A percentile compares a stretch with the other conserved stretches of the same genome.
These are phyloP conservation scores for Alauda arvensis DNA, from an alignment of 2,797 vertebrate species.

Conservation along the genomic window DNA sequence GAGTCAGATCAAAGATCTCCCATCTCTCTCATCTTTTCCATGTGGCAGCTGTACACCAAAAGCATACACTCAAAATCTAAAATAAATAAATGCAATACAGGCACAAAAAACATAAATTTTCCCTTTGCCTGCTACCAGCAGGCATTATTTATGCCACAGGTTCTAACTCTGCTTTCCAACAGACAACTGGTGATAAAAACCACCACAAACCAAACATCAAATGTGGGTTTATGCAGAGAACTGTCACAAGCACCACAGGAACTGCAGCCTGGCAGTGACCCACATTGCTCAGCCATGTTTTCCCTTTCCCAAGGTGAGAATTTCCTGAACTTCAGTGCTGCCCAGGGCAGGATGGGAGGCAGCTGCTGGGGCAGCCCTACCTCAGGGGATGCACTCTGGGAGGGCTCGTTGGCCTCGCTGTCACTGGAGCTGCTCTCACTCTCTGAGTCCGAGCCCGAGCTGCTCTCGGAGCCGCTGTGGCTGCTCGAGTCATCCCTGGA, in stretches of 20 bases:
- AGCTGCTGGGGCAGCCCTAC: constrained; percentile 61
- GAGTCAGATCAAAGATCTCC: neutral
- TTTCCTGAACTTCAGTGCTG: neutral
- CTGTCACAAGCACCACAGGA: neutral
- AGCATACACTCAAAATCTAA: neutral
- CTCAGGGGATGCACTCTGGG: constrained; percentile 88
- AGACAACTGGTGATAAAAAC: neutral
- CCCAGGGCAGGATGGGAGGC: neutral
- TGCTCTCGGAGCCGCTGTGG: constrained; percentile 96
- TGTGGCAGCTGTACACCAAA: neutral
- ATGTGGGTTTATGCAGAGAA: neutral
- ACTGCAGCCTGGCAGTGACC: neutral
- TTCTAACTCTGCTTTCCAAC: neutral
- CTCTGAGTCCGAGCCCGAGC: constrained; percentile 96
- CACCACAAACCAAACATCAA: neutral
- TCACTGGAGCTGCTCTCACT: constrained; percentile 97
- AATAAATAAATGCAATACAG: neutral
- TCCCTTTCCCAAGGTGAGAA: accelerated
- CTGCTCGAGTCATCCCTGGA: constrained; percentile 95
- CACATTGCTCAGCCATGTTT: no score
- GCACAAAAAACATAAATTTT: neutral
- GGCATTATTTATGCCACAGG: neutral
- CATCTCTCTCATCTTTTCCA: neutral
- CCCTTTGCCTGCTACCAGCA: neutral
- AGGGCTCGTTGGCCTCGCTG: constrained; percentile 93